Evolutionary conservation across 2,797 vertebrate species (phyloP).

Genomic region (Arnoldichthys spilopterus): DNA sequence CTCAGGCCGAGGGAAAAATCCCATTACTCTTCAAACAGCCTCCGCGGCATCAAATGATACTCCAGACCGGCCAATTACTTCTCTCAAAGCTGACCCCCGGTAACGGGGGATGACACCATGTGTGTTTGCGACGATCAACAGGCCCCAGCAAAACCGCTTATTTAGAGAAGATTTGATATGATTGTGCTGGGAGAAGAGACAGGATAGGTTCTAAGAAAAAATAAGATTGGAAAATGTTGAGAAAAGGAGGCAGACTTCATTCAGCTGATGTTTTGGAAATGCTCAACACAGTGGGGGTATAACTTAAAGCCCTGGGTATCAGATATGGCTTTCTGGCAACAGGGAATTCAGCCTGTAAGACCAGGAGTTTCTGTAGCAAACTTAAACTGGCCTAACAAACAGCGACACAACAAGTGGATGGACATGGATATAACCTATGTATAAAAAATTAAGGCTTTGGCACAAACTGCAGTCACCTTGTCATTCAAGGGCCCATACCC

Average conservation of each 20-base stretch:
- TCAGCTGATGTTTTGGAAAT: neutral
- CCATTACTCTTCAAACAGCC: slow-evolving; percentile 77
- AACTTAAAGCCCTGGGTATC: neutral
- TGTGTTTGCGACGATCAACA: slow-evolving; percentile 37
- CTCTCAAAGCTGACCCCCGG: slow-evolving; percentile 53
- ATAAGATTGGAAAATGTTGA: slow-evolving; percentile 16
- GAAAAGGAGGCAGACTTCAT: slow-evolving; percentile 15
- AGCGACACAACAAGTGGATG: too few species aligned
- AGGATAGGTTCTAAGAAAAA: slow-evolving; percentile 1
- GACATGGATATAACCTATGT: too few species aligned
- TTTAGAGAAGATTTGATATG: slow-evolving; percentile 55
- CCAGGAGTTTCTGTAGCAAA: neutral
- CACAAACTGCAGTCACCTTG: too few species aligned
- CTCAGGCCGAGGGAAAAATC: slow-evolving; percentile 71
- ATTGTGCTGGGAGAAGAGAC: slow-evolving; percentile 37
- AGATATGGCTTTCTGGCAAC: neutral
- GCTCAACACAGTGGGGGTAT: neutral
- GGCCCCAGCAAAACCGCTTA: slow-evolving; percentile 38
- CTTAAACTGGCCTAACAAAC: slow-evolving; percentile 8
- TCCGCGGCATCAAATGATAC: slow-evolving; percentile 72
- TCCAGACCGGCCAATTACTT: slow-evolving; percentile 74
- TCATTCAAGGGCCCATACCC: too few species aligned
- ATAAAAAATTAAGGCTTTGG: too few species aligned
- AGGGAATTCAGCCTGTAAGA: neutral
- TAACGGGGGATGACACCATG: slow-evolving; percentile 6